Evolutionary conservation across 2,888 invertebrate genomes (phyloP).

Genomic region (Amphipyra tragopoginis): DNA sequence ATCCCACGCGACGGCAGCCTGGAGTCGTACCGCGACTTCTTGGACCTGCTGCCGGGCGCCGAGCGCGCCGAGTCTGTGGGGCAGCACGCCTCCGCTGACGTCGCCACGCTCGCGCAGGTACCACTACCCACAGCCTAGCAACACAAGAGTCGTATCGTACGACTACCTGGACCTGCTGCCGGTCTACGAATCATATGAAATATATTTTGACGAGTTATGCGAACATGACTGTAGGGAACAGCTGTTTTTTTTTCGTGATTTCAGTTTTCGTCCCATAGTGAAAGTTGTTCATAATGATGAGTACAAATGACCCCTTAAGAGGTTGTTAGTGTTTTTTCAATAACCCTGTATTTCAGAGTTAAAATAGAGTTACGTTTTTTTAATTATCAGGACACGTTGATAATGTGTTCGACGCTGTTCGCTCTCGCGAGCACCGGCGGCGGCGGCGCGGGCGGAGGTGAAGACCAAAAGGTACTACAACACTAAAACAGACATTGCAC

Average conservation of each 20-base stretch:
- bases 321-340: too few relatives aligned
- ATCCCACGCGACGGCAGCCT: conserved; percentile 95
- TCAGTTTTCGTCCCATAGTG: too few relatives aligned
- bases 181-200: conserved; percentile 70
- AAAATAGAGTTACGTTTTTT: too few relatives aligned
- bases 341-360: too few relatives aligned
- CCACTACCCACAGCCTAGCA: background rate
- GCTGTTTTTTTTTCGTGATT: too few relatives aligned
- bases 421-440: conserved; percentile 93
- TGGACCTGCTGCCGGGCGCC: conserved; percentile 93
- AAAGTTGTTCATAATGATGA: too few relatives aligned
- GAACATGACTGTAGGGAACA: too few relatives aligned
- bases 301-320: too few relatives aligned
- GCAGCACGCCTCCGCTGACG: conserved; percentile 97
- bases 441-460: conserved; percentile 89
- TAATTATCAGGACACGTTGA: conserved; percentile 91
- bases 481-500: background rate
- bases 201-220: too few relatives aligned
- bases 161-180: conserved; percentile 89
- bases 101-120: conserved; percentile 95
- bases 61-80: conserved; percentile 97
- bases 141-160: too few relatives aligned
- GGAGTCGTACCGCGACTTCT: conserved; percentile 94
- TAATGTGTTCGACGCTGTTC: conserved; percentile 94
- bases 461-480: conserved; percentile 92